Conservation (phyloP, 1,140 invertebrate genomes). For the Microplitis demolitor region DNA sequence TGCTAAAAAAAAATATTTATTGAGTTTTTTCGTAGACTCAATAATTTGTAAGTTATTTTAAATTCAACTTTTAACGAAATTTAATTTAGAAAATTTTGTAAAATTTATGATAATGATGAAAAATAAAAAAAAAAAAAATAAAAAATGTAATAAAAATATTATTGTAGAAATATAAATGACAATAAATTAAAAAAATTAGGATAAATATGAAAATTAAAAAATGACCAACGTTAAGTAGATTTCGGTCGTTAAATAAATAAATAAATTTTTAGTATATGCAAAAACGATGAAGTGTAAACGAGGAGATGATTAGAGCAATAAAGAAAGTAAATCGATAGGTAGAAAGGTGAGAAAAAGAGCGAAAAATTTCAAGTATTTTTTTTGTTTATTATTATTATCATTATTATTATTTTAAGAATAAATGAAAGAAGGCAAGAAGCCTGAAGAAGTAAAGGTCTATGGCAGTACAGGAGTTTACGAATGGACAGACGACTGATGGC, state of each 20-base stretch:
- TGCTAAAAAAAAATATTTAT: too few species aligned
- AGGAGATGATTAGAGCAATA: neutral
- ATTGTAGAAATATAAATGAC: too few species aligned
- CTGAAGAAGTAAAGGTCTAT: constrained; percentile 4
- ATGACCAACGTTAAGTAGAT: neutral
- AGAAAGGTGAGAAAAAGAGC: neutral
- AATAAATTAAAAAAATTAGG: too few species aligned
- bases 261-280: neutral
- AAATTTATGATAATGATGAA: too few species aligned
- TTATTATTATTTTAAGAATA: neutral
- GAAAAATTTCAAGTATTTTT: neutral
- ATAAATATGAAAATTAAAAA: too few species aligned
- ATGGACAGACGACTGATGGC: constrained; percentile 54
- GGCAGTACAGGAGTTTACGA: constrained; percentile 22
- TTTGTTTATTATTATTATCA: too few species aligned
- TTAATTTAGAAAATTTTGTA: too few species aligned
- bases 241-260: neutral
- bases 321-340: neutral
- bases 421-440: neutral
- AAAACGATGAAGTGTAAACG: neutral
- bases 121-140: too few species aligned
- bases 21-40: too few species aligned
- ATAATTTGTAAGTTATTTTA: too few species aligned
- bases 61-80: too few species aligned
- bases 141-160: too few species aligned